These are phyloP conservation scores for Lethenteron camtschaticum DNA, from an alignment of 2,113 vertebrate species.

Conservation along the genomic window DNA sequence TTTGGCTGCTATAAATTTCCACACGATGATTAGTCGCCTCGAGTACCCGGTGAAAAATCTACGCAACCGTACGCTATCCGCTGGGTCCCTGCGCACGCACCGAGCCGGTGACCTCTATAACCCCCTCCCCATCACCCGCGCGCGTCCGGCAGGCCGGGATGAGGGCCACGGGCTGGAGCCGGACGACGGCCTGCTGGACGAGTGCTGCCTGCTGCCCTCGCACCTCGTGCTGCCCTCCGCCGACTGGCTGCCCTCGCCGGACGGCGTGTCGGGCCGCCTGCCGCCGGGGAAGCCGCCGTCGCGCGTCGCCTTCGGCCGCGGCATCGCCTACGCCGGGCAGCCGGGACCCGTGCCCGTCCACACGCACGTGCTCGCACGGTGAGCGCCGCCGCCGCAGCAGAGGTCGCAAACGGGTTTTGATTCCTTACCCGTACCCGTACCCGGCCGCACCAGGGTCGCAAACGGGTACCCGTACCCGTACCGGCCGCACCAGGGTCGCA, in stretches of 20 bases:
- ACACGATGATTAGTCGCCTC: too few species aligned
- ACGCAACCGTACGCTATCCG: too few species aligned
- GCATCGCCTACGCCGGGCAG: neutral
- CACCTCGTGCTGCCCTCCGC: conserved; percentile 71
- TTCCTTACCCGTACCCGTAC: neutral
- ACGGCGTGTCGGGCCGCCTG: conserved; percentile 57
- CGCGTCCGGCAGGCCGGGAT: conserved; percentile 36
- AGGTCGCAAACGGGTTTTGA: neutral
- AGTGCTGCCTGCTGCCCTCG: conserved; percentile 80
- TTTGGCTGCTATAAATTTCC: too few species aligned
- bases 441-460: neutral
- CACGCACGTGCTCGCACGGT: neutral
- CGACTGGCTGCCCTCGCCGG: conserved; percentile 72
- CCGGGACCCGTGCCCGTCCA: neutral
- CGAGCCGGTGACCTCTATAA: too few species aligned
- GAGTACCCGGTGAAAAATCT: too few species aligned
- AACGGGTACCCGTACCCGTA: neutral
- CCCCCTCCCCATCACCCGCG: neutral
- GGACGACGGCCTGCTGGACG: conserved; percentile 56
- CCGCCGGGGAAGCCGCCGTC: conserved; percentile 57
- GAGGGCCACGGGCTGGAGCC: conserved; percentile 62
- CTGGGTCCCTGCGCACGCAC: too few species aligned
- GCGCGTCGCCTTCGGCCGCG: conserved; percentile 36
- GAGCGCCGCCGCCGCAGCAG: neutral
- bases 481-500: too few species aligned